Conservation (phyloP, 2,888 invertebrate species). For the Amphipyra berbera region DNA sequence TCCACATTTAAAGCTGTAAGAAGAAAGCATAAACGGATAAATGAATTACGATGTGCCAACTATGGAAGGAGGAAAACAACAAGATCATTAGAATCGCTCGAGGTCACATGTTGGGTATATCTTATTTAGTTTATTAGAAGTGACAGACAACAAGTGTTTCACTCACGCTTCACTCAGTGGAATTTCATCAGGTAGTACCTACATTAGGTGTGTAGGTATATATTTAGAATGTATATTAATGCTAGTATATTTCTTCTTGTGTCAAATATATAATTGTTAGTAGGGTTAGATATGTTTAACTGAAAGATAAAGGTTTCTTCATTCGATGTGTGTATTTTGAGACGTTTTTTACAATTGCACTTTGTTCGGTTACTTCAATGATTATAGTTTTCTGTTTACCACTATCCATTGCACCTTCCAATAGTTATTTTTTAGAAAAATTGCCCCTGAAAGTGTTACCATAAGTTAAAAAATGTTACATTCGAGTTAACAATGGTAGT, state of each 20-base stretch:
- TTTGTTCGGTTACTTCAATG: too few species aligned
- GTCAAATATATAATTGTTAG: background rate
- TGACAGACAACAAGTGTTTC: conserved; percentile 30
- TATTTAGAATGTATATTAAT: background rate
- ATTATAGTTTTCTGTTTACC: too few species aligned
- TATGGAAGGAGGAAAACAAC: background rate
- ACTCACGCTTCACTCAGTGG: conserved; percentile 14
- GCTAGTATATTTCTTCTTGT: too few species aligned
- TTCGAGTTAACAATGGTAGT: conserved; percentile 41
- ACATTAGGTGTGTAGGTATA: background rate
- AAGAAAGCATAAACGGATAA: background rate
- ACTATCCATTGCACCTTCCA: too few species aligned
- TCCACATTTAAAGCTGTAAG: background rate
- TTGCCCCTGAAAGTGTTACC: background rate
- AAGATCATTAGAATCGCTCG: background rate
- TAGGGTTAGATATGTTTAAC: background rate
- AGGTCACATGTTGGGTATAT: conserved; percentile 3
- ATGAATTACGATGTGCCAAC: background rate
- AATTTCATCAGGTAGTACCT: conserved; percentile 7
- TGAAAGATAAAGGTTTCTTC: too few species aligned
- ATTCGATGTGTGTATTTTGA: too few species aligned
- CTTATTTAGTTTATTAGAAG: conserved; percentile 20
- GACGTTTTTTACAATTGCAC: too few species aligned
- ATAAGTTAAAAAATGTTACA: too few species aligned
- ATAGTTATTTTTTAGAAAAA: too few species aligned